Conservation (phyloP, 64 coral and sea anemone species). For the Actinia equina region DNA sequence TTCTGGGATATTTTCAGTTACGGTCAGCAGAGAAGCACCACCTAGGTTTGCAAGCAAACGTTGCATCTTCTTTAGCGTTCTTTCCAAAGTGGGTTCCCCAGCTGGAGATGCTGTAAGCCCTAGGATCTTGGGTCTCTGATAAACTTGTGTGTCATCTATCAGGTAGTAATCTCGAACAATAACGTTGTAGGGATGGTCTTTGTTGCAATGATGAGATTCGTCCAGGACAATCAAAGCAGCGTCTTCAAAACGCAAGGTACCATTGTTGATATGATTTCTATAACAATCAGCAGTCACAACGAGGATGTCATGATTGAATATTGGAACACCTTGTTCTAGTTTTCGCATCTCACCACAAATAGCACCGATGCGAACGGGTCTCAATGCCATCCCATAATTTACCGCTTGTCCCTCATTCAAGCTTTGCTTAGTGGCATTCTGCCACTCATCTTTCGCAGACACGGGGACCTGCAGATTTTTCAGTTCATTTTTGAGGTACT, state of each 20-base stretch:
- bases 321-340: conserved; percentile 65
- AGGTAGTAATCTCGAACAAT: conserved; percentile 82
- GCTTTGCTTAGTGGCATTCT: not conserved
- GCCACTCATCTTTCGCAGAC: not conserved
- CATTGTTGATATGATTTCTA: conserved; percentile 79
- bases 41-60: conserved; percentile 69
- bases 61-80: conserved; percentile 80
- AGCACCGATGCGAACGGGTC: conserved; percentile 81
- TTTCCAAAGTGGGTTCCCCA: conserved; percentile 75
- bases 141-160: conserved; percentile 19
- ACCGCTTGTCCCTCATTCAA: not conserved
- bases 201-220: conserved; percentile 95
- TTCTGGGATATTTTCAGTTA: conserved; percentile 38
- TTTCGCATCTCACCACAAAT: conserved; percentile 93
- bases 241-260: conserved; percentile 78
- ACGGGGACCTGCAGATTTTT: conserved; percentile 33
- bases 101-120: conserved; percentile 85
- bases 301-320: conserved; percentile 84
- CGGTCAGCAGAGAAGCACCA: conserved; percentile 60
- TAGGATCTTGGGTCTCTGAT: conserved; percentile 66
- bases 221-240: conserved; percentile 75
- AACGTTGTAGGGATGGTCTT: conserved; percentile 90
- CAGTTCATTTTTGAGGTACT: conserved; percentile 75
- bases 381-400: not conserved
- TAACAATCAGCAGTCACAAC: conserved; percentile 90